phyloP scores from a whole-genome alignment of 2,797 vertebrate genomes.

The Liparis tanakae region DNA sequence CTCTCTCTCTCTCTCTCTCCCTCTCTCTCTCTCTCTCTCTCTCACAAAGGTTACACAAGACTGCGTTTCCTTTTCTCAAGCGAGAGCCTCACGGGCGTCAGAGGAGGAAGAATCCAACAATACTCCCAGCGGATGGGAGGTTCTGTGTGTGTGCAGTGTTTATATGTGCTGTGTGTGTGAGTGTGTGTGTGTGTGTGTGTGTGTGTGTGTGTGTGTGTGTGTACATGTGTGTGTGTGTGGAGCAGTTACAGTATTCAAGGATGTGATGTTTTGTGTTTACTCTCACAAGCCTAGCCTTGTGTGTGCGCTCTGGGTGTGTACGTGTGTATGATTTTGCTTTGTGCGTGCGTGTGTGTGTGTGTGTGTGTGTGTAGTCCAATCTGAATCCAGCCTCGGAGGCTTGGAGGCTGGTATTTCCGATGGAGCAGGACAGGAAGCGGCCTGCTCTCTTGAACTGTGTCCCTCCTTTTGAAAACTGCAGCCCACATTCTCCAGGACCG shows the following conservation, averaged over 20 bases:
- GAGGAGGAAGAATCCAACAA: slow-evolving; percentile 70
- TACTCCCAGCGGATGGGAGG: slow-evolving; percentile 64
- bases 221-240: slow-evolving; percentile 14
- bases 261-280: slow-evolving; percentile 43
- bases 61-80: slow-evolving; percentile 65
- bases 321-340: slow-evolving; percentile 19
- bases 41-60: slow-evolving; percentile 47
- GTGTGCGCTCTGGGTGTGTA: slow-evolving; percentile 39
- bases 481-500: neutral
- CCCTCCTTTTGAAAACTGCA: slow-evolving; percentile 27
- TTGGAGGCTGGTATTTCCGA: slow-evolving; percentile 69
- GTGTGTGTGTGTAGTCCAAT: slow-evolving; percentile 6
- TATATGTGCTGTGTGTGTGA: slow-evolving; percentile 3
- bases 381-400: slow-evolving; percentile 37
- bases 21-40: neutral
- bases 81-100: slow-evolving; percentile 55
- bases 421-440: slow-evolving; percentile 60
- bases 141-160: slow-evolving; percentile 12
- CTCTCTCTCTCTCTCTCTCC: too few species aligned
- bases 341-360: slow-evolving; percentile 9
- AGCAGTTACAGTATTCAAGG: slow-evolving; percentile 21
- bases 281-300: slow-evolving; percentile 8
- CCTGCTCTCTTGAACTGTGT: slow-evolving; percentile 36
- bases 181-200: neutral
- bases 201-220: slow-evolving; percentile 1